These are phyloP conservation scores for Bombylius discolor DNA, from an alignment of 2,888 invertebrate species.

Conservation along the genomic window DNA sequence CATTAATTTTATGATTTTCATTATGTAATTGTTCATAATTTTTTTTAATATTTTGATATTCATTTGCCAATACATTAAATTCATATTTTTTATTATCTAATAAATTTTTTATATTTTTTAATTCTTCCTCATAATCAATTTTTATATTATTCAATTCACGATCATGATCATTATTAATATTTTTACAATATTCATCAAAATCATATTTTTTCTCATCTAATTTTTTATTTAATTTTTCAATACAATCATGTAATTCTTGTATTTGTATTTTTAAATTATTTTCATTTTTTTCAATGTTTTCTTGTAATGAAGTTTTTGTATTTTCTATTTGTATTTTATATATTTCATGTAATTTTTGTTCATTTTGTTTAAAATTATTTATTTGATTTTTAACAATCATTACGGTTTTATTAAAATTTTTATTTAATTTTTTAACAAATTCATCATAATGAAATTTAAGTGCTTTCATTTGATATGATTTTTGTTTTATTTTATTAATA, in stretches of 20 bases:
- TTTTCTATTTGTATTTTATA: neutral
- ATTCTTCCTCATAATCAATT: neutral
- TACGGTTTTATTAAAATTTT: neutral
- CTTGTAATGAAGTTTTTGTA: no score
- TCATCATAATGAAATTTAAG: slow-evolving; percentile 54
- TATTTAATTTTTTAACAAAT: slow-evolving; percentile 41
- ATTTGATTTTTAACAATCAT: neutral
- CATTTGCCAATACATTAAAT: no score
- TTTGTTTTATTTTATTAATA: slow-evolving; percentile 41
- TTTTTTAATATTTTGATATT: no score
- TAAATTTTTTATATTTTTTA: neutral
- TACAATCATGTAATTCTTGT: neutral
- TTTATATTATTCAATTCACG: neutral
- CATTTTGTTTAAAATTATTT: slow-evolving; percentile 47
- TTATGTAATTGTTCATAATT: no score
- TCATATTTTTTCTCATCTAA: neutral
- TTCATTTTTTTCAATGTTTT: neutral
- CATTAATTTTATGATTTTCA: no score
- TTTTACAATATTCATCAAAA: neutral
- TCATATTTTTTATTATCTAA: neutral
- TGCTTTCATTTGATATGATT: slow-evolving; percentile 41
- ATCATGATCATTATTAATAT: neutral
- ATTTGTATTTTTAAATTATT: neutral
- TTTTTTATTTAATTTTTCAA: neutral
- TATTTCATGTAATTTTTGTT: slow-evolving; percentile 18